Percentiles rank a stretch among this genome's conserved stretches.
Conservation (phyloP, 2,797 vertebrate species). For the Emys orbicularis region DNA sequence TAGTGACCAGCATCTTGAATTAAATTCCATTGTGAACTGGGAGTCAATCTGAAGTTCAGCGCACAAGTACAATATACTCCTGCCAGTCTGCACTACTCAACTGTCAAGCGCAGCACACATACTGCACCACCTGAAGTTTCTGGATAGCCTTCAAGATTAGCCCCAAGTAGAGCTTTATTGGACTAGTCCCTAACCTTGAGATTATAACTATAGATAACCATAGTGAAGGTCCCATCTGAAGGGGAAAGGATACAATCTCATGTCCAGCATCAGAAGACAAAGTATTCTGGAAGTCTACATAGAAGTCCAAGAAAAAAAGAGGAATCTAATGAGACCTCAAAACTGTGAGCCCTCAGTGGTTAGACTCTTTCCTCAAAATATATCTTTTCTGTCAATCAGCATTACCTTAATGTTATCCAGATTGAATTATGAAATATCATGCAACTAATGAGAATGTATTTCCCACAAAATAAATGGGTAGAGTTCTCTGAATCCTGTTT, state of each 20-base stretch:
- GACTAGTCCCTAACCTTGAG: background rate
- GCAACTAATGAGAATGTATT: background rate
- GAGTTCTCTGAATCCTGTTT: background rate
- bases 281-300: background rate
- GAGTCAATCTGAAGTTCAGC: background rate
- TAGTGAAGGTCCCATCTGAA: background rate
- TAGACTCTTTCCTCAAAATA: background rate
- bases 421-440: background rate
- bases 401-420: background rate
- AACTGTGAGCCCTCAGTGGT: background rate
- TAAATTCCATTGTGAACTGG: background rate
- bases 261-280: background rate
- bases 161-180: background rate
- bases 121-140: background rate
- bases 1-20: background rate
- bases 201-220: background rate
- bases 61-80: background rate
- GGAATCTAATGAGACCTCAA: background rate
- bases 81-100: background rate
- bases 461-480: constrained; percentile 9
- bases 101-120: background rate
- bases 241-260: background rate
- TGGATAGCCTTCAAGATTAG: background rate
- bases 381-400: background rate
- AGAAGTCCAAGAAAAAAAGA: constrained; percentile 1